phyloP scores from a whole-genome alignment of 2,113 vertebrate genomes.

The Psilopsiagon aurifrons region DNA sequence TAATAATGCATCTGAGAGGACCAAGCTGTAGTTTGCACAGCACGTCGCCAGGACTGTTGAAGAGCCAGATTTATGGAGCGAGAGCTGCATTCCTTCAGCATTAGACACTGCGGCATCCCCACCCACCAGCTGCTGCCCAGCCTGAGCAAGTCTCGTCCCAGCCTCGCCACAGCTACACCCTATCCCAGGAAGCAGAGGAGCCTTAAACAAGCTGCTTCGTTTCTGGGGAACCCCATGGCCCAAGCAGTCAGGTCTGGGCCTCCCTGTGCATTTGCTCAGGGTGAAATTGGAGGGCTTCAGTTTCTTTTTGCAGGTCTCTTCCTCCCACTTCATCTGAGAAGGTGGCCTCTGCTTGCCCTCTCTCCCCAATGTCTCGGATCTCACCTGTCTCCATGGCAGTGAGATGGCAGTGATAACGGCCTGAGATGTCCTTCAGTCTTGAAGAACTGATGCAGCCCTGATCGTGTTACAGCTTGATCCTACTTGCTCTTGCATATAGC shows the following conservation, averaged over 20 bases:
- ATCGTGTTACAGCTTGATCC: not conserved
- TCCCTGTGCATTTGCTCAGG: not conserved
- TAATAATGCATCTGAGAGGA: not conserved
- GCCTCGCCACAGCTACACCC: not conserved
- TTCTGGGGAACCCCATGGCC: not conserved
- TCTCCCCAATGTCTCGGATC: not conserved
- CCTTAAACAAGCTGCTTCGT: not conserved
- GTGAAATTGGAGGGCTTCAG: not conserved
- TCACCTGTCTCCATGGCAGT: not conserved
- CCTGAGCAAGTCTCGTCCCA: not conserved
- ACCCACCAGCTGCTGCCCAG: constrained; percentile 39
- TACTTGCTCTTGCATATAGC: not conserved
- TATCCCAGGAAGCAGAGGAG: not conserved
- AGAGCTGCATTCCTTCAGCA: not conserved
- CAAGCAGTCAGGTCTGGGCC: not conserved
- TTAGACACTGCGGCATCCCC: constrained; percentile 17
- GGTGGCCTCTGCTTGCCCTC: not conserved
- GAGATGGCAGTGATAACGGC: not conserved
- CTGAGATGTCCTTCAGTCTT: not conserved
- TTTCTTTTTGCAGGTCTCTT: not conserved
- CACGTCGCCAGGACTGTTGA: not conserved
- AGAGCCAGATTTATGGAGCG: constrained; percentile 5
- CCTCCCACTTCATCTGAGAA: not conserved
- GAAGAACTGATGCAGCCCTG: not conserved
- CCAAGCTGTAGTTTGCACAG: constrained; percentile 10